A percentile compares a stretch with the other conserved stretches of the same genome.
Evolutionary conservation across 2,797 vertebrate species (phyloP).

Genomic region (Alcedo atthis): DNA sequence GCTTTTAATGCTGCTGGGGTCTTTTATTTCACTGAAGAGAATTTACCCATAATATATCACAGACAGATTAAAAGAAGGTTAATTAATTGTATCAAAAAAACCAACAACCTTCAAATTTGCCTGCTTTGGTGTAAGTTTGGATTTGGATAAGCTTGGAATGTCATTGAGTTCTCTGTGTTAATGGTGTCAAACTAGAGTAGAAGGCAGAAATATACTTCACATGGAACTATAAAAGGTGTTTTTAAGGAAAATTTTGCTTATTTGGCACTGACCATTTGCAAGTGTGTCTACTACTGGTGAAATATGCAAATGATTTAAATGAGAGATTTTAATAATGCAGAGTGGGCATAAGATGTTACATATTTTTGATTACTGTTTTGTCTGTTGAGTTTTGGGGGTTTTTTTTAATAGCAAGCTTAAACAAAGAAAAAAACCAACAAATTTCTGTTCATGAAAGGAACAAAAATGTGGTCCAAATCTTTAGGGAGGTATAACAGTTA

Average conservation of each 20-base stretch:
- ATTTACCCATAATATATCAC: neutral
- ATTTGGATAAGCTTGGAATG: neutral
- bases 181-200: neutral
- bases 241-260: neutral
- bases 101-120: neutral
- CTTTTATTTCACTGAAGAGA: neutral
- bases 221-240: neutral
- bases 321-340: slow-evolving; percentile 38
- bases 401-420: slow-evolving; percentile 60
- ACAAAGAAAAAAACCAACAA: slow-evolving; percentile 19
- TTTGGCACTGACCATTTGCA: neutral
- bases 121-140: neutral
- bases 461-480: slow-evolving; percentile 20
- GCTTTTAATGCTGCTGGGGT: neutral
- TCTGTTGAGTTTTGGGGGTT: neutral
- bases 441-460: slow-evolving; percentile 53
- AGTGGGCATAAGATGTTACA: neutral
- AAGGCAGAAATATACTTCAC: neutral
- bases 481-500: slow-evolving; percentile 47
- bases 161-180: neutral
- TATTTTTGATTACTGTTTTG: slow-evolving; percentile 24
- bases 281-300: neutral
- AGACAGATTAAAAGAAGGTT: neutral
- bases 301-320: slow-evolving; percentile 2
- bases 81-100: neutral